Base-by-base conservation (phyloP, 2,113 vertebrate genomes). In the Cheilinus undulatus region DNA sequence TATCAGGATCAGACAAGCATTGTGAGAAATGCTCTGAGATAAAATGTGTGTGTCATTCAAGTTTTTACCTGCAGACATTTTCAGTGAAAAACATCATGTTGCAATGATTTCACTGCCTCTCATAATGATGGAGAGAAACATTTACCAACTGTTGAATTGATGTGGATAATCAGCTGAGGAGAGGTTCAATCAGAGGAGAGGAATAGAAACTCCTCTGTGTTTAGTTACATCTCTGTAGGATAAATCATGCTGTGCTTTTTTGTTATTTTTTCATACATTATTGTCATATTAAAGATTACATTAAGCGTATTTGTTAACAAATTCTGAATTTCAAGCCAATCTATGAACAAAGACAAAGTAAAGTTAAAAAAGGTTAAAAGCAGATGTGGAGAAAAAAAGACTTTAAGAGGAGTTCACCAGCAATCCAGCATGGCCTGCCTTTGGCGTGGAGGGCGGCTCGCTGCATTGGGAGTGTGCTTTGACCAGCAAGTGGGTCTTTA, bases 41-140 rank as follows among this genome's bases (percentile, higher is more conserved):
- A 32, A 22, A 42, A 19, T 40, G 13, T 38, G 54, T 8, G 11
- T 32, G 43, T n/a, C 19, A 2, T n/a, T 49, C 13, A 4, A 1
- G 23, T 58, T 34, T 42, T 40, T 60, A 43, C 57, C 57, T 60
- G 60, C 19, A 36, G 52, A 28, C 40, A 36, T 27, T 34, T 53
- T 20, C 23, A 22, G 15, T n/a, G 40, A 42, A 20, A 34, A 52
- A 27, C 68, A 54, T 24, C 24, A 36, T 14, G 32, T 19, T 36
- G 56, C 49, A 23, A 42, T 42, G 1, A 56, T 54, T 68, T 56
- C 22, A 43, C 42, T 7, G 40, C 5, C 1, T 42, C 19, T 42
- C 40, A 17, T 19, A 17, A 19, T 5, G 8, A 34, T 1, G 17
- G 14, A 42, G 40, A 42, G 45, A 53, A 11, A 15, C 30, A 40